Evolutionary conservation across 2,797 vertebrate species (phyloP).

Genomic region (Onychomys leucogaster): DNA sequence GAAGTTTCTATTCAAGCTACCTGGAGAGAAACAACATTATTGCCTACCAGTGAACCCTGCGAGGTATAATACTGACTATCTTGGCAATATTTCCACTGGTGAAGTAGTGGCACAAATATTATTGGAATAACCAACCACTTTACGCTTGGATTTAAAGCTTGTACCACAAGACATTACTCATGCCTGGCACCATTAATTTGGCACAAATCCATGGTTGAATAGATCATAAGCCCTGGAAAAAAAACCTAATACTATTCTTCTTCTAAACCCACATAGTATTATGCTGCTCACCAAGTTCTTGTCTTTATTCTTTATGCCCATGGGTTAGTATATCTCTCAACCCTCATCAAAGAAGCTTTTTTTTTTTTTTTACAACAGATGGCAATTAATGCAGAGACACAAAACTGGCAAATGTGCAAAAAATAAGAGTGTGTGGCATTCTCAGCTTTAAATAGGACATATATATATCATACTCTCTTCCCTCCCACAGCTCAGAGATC

Average conservation of each 20-base stretch:
- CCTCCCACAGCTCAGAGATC: background rate
- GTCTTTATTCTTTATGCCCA: background rate
- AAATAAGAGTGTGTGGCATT: background rate
- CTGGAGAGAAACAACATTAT: background rate
- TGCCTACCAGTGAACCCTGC: background rate
- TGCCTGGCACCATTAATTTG: background rate
- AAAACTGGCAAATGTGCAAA: background rate
- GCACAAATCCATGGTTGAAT: background rate
- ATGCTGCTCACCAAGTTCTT: background rate
- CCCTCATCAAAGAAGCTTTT: background rate
- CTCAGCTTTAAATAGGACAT: background rate
- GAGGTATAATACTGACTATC: background rate
- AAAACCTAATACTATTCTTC: background rate
- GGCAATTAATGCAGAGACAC: background rate
- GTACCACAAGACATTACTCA: background rate
- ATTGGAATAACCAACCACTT: background rate
- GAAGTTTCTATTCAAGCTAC: background rate
- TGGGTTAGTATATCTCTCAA: background rate
- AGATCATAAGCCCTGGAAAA: background rate
- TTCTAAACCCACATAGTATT: background rate
- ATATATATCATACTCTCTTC: background rate
- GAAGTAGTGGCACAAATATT: background rate
- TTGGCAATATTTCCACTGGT: background rate
- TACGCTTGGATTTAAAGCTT: background rate
- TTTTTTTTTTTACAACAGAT: background rate